Conservation (phyloP, 1,140 invertebrate species). For the Cephus cinctus region DNA sequence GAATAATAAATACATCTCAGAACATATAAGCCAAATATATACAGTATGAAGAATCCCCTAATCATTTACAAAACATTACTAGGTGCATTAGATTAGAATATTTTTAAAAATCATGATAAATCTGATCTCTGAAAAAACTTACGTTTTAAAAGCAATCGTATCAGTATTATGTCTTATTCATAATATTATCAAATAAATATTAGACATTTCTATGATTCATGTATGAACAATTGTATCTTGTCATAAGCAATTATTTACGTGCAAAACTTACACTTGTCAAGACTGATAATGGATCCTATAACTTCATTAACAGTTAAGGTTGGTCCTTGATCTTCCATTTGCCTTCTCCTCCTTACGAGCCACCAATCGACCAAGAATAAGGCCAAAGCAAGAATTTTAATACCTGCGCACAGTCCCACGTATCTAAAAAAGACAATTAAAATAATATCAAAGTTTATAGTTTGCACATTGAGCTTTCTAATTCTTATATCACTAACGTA, state of each 20-base stretch:
- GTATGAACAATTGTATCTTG: too few relatives aligned
- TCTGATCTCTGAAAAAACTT: too few relatives aligned
- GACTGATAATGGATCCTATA: conserved; percentile 82
- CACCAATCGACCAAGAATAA: conserved; percentile 90
- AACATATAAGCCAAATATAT: too few relatives aligned
- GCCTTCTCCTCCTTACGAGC: conserved; percentile 74
- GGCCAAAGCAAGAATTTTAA: conserved; percentile 82
- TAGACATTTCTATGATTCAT: too few relatives aligned
- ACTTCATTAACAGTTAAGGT: conserved; percentile 74
- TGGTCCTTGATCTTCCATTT: conserved; percentile 71
- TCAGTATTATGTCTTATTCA: too few relatives aligned
- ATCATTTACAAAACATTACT: too few relatives aligned
- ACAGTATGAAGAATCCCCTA: too few relatives aligned
- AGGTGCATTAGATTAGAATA: too few relatives aligned
- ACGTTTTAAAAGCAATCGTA: too few relatives aligned
- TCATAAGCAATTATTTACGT: conserved; percentile 6
- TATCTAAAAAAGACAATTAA: conserved; percentile 62
- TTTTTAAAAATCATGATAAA: too few relatives aligned
- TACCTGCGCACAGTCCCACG: conserved; percentile 85
- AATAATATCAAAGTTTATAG: conserved; percentile 3
- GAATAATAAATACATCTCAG: too few relatives aligned
- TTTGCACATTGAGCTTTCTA: conserved; percentile 5
- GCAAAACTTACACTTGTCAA: conserved; percentile 79
- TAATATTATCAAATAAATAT: too few relatives aligned
- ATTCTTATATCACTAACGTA: conserved; percentile 46